A percentile compares a stretch with the other conserved stretches of the same genome.
Evolutionary conservation across 2,888 invertebrate genomes (phyloP).

Genomic region (Conops quadrifasciatus): DNA sequence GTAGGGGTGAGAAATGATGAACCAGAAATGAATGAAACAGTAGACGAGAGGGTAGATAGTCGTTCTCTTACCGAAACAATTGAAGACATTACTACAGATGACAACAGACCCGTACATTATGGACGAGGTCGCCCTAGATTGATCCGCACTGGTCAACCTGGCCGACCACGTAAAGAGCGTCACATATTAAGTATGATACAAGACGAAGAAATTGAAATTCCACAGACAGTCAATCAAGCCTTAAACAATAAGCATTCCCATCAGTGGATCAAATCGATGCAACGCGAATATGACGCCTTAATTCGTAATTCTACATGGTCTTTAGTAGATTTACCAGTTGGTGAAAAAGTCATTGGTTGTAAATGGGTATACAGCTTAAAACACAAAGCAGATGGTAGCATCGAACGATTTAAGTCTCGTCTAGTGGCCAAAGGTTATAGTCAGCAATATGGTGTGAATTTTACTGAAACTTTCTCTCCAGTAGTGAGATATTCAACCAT

Average conservation of each 20-base stretch:
- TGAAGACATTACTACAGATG: no score
- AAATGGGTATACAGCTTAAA: conserved; percentile 32
- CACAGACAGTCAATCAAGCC: conserved; percentile 28
- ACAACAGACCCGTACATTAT: background rate
- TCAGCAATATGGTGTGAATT: conserved; percentile 41
- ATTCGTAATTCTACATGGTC: conserved; percentile 33
- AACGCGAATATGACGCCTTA: conserved; percentile 34
- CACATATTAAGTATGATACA: conserved; percentile 24
- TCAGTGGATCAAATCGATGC: conserved; percentile 35
- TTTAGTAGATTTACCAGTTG: conserved; percentile 30
- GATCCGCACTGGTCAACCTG: conserved; percentile 31
- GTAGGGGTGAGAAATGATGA: no score
- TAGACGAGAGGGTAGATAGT: no score
- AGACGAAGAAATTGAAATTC: conserved; percentile 13
- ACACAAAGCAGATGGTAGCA: conserved; percentile 22
- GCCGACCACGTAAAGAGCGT: conserved; percentile 31
- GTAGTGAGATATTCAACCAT: conserved; percentile 42
- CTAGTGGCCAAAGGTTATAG: conserved; percentile 36
- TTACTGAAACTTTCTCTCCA: conserved; percentile 42
- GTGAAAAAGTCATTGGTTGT: conserved; percentile 21
- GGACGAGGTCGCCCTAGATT: conserved; percentile 15
- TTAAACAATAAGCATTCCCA: conserved; percentile 15
- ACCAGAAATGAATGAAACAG: no score
- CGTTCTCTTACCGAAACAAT: no score
- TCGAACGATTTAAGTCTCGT: conserved; percentile 32